phyloP scores from a whole-genome alignment of 2,113 vertebrate species.

The Scomber scombrus region DNA sequence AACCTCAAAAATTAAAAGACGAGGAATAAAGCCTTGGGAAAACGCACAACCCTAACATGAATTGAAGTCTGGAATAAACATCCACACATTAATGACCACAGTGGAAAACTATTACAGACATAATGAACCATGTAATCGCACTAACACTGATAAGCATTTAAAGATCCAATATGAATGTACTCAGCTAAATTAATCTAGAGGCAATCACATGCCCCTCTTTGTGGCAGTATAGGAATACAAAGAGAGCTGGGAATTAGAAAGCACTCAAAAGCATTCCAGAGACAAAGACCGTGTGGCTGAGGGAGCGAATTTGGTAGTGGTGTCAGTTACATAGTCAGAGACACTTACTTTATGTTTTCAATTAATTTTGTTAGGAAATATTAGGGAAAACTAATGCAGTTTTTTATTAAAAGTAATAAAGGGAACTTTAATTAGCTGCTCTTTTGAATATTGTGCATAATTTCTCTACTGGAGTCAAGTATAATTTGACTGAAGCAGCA shows the following conservation, averaged over 20 bases:
- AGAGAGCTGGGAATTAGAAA: slow-evolving; percentile 41
- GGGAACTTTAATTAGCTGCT: too few species aligned
- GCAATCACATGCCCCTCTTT: slow-evolving; percentile 50
- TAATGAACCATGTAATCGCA: slow-evolving; percentile 71
- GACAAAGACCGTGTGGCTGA: slow-evolving; percentile 17
- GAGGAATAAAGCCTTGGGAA: slow-evolving; percentile 36
- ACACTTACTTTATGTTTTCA: not conserved
- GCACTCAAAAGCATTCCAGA: slow-evolving; percentile 27
- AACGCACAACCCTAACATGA: not conserved
- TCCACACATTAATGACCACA: slow-evolving; percentile 51
- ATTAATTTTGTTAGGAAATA: too few species aligned
- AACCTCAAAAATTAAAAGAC: slow-evolving; percentile 66
- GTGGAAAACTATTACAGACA: slow-evolving; percentile 60
- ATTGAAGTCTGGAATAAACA: slow-evolving; percentile 41
- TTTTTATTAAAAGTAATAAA: too few species aligned
- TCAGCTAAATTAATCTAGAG: slow-evolving; percentile 67
- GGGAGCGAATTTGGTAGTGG: slow-evolving; percentile 18
- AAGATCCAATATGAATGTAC: slow-evolving; percentile 62
- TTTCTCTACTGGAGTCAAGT: too few species aligned
- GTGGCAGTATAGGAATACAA: slow-evolving; percentile 42
- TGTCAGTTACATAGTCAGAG: not conserved
- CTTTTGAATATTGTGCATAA: too few species aligned
- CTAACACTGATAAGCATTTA: slow-evolving; percentile 63
- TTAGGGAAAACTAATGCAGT: too few species aligned
- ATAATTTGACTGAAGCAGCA: too few species aligned